Conservation (phyloP, 2,797 vertebrate species). For the Decapterus maruadsi region DNA sequence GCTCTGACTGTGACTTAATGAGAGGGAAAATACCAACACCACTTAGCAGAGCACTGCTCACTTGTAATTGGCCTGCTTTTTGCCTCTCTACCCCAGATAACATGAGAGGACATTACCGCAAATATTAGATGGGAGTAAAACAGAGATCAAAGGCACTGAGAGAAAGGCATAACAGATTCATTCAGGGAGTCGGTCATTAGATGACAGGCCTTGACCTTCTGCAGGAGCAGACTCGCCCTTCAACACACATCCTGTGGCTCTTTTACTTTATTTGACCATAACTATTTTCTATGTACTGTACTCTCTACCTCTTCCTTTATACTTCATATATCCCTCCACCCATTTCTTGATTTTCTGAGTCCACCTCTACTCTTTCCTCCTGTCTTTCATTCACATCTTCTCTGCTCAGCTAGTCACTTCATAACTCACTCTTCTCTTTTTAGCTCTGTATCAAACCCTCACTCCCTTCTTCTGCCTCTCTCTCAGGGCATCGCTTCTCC, state of each 20-base stretch:
- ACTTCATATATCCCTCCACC: neutral
- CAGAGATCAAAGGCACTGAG: constrained; percentile 53
- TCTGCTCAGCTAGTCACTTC: neutral
- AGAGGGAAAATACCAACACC: constrained; percentile 71
- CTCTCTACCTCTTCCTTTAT: no score
- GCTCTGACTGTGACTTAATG: constrained; percentile 73
- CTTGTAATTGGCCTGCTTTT: constrained; percentile 64
- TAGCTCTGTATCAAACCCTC: neutral
- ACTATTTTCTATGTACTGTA: neutral
- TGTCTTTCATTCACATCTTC: neutral
- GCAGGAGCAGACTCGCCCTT: constrained; percentile 1
- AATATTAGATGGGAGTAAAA: constrained; percentile 45
- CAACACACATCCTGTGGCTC: neutral
- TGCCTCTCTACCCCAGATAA: constrained; percentile 21
- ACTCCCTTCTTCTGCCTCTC: constrained; percentile 7
- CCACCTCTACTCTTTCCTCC: neutral
- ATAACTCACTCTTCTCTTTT: neutral
- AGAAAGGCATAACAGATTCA: constrained; percentile 41
- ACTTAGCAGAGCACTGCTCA: constrained; percentile 59
- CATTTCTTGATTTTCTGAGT: neutral
- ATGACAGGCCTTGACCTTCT: constrained; percentile 34
- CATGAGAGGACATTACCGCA: constrained; percentile 25
- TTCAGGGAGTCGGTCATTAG: constrained; percentile 31
- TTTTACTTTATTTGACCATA: neutral
- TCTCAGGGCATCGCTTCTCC: neutral